Evolutionary conservation across 1,140 invertebrate species (phyloP), one percentile per base, ranked within the genome.

Genomic region (Anastatus disparis): DNA sequence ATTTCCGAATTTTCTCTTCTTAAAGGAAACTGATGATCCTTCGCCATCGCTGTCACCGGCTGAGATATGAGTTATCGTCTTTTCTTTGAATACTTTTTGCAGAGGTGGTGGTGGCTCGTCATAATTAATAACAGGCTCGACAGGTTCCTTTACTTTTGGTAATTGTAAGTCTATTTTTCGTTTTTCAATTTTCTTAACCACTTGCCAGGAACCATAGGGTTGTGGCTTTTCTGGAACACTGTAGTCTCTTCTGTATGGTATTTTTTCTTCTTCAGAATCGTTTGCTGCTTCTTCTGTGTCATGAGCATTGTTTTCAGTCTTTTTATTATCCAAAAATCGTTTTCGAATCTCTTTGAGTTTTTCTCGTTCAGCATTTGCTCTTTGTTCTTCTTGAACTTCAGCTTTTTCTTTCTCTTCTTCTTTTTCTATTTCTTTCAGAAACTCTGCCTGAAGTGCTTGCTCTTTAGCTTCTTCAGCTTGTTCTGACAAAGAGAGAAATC

Each of bases 131-230:
- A 66, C 72, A 8, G 81, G 76, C 12, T 77, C 78, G 50, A 29
- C 81, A 74, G 74, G 80, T 68, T 46, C 70, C 63, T 76, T 46
- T 72, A 86, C 77, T 81, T 87, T 26, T 2, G 90, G 90, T 55
- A 91, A 76, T 71, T 91, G 87, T 20, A 89, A 82, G 83, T 91
- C 89, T 13, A 90, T 78, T 9, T 79, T 75, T 72, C 84, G 80
- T 26, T 69, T 75, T 65, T 83, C 81, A 12, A 79, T 84, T 61
- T 80, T 78, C 75, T 87, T 82, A 20, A 92, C 87, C 6, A 86
- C 85, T 74, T 88, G 85, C 91, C 91, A 93, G 40, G 85, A 79
- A 10, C 91, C 91, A 77, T 91, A 91, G 20, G 90, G 89, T 74
- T 90, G 85, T 3, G 86, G 86, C 75, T 85, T 86, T 62, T 84